phyloP scores from a whole-genome alignment of 2,888 invertebrate species.

The Lycocerus yunnanus region DNA sequence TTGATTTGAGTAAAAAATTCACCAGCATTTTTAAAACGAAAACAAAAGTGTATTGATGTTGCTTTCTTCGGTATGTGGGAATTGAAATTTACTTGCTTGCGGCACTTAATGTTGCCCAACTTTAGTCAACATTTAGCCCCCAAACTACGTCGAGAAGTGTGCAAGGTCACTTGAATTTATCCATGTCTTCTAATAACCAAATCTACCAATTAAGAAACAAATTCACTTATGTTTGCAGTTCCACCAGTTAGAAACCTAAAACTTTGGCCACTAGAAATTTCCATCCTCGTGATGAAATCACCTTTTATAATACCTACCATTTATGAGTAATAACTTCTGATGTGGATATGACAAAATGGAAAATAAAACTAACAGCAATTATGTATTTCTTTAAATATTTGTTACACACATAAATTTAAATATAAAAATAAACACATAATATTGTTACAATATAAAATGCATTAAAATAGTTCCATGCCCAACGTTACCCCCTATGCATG shows the following conservation, averaged over 20 bases:
- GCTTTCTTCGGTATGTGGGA: too few species aligned
- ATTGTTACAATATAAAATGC: background rate
- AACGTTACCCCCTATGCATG: constrained; percentile 7
- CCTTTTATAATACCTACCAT: background rate
- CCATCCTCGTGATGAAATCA: background rate
- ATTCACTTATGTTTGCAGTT: background rate
- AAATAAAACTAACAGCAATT: background rate
- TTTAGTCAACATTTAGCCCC: too few species aligned
- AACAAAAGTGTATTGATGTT: too few species aligned
- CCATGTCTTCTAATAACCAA: background rate
- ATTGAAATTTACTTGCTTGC: too few species aligned
- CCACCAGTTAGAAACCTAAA: background rate
- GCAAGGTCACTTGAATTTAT: background rate
- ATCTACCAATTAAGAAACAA: background rate
- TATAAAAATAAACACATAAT: background rate
- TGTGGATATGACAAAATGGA: background rate
- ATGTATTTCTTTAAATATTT: background rate
- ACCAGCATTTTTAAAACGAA: too few species aligned
- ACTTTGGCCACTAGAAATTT: background rate
- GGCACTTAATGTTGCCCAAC: too few species aligned
- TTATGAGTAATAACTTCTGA: background rate
- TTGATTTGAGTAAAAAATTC: too few species aligned
- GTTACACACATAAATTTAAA: background rate
- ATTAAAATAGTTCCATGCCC: constrained; percentile 10
- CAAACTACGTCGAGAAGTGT: background rate